Base-by-base conservation (phyloP, 2,797 vertebrate genomes). In the Phalanger gymnotis region DNA sequence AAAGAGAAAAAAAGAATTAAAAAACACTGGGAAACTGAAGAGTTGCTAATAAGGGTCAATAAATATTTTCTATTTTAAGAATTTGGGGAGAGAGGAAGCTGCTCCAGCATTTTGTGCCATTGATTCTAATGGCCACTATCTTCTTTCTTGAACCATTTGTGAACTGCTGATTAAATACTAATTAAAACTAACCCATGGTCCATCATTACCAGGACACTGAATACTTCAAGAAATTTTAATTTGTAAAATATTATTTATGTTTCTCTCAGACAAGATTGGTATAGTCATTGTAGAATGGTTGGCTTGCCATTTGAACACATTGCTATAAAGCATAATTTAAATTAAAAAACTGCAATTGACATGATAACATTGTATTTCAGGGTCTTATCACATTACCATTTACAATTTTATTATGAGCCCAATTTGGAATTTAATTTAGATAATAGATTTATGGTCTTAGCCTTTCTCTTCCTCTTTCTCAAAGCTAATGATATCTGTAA, bases 111-210 rank as follows among this genome's bases (percentile, higher is more conserved):
- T 92, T 97, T 97, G 96, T 52, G 47, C 90, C 97, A 96, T 95
- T 98, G 96, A 55, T 96, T 96, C 96, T 58, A 73, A 55, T 93
- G 40, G 90, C 97, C 97, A 90, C n/a, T 87, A 98, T 95, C 94
- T 96, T 96, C 94, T 30, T 98, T 96, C 0, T 19, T 96, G 95
- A 97, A 91, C 87, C 95, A 55, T 73, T 95, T 96, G 47, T 94
- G 96, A 98, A 98, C 96, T 61, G 95, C 58, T 97, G 96, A 98
- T 97, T 92, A 98, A 98, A 94, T 95, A 96, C 96, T 97, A 96
- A 97, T 96, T 98, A 97, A 98, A 98, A 97, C 97, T 97, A 97
- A 93, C 93, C 94, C 94, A 54, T 58, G 53, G 93, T 96, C 54
- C 55, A 92, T 97, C 40, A 93, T 97, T 97, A 96, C 90, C 56